Percentiles rank a stretch among this genome's conserved stretches.
Evolutionary conservation across 1,140 invertebrate genomes (phyloP).

Genomic region (Pogonomyrmex barbatus): DNA sequence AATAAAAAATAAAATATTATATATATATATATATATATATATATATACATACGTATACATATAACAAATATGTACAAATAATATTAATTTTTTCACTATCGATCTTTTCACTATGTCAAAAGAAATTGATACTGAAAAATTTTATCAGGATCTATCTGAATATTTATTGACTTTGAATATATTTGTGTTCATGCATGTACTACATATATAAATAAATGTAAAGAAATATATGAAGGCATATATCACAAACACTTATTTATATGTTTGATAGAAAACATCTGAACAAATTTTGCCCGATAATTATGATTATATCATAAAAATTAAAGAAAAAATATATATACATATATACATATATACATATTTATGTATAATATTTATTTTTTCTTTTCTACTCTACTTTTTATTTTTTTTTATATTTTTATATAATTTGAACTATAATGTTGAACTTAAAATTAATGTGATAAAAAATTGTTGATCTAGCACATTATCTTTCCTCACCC

Average conservation of each 20-base stretch:
- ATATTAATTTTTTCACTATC: not conserved
- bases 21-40: not conserved
- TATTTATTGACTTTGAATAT: not conserved
- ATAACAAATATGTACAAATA: not conserved
- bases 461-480: not conserved
- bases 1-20: not conserved
- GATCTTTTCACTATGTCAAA: no score
- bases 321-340: no score
- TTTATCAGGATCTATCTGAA: not conserved
- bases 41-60: not conserved
- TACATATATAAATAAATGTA: not conserved
- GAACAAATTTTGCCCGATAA: not conserved
- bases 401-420: not conserved
- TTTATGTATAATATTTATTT: conserved; percentile 11
- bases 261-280: not conserved
- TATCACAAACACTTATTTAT: not conserved
- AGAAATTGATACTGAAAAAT: not conserved
- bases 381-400: not conserved
- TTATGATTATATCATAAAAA: not conserved
- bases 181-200: not conserved
- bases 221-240: not conserved
- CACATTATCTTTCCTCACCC: not conserved
- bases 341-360: not conserved
- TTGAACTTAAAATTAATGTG: not conserved
- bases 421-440: no score